phyloP scores from a whole-genome alignment of 1,140 invertebrate species.

The Temnothorax longispinosus region DNA sequence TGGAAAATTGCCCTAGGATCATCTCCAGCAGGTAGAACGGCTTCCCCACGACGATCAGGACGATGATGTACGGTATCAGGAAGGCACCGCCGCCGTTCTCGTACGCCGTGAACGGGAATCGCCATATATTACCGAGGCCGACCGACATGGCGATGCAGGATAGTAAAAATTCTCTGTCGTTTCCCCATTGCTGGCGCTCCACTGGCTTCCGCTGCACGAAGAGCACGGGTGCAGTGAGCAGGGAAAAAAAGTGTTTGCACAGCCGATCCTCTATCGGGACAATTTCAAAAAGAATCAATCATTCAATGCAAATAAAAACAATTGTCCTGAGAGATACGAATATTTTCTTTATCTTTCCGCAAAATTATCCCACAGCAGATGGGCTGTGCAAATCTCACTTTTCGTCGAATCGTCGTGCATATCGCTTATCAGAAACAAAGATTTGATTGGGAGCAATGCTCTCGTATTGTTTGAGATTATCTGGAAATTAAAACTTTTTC shows the following conservation, averaged over 20 bases:
- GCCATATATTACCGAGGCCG: conserved; percentile 95
- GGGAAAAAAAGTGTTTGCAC: not conserved
- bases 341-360: not conserved
- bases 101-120: conserved; percentile 94
- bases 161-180: conserved; percentile 86
- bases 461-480: not conserved
- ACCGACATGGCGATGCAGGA: conserved; percentile 89
- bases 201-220: not conserved
- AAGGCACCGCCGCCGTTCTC: conserved; percentile 94
- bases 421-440: not conserved
- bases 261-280: not conserved
- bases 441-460: not conserved
- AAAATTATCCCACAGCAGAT: not conserved
- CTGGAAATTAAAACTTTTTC: not conserved
- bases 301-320: not conserved
- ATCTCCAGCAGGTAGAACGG: conserved; percentile 97
- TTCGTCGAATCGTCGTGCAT: not conserved
- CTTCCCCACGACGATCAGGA: conserved; percentile 93
- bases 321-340: not conserved
- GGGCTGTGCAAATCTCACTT: not conserved
- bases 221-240: not conserved
- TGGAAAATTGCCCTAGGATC: conserved; percentile 92
- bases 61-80: conserved; percentile 93
- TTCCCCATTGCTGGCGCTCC: conserved; percentile 78
- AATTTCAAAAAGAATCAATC: not conserved